Base-by-base conservation (phyloP, 1,140 invertebrate genomes). In the Caenorhabditis briggsae region DNA sequence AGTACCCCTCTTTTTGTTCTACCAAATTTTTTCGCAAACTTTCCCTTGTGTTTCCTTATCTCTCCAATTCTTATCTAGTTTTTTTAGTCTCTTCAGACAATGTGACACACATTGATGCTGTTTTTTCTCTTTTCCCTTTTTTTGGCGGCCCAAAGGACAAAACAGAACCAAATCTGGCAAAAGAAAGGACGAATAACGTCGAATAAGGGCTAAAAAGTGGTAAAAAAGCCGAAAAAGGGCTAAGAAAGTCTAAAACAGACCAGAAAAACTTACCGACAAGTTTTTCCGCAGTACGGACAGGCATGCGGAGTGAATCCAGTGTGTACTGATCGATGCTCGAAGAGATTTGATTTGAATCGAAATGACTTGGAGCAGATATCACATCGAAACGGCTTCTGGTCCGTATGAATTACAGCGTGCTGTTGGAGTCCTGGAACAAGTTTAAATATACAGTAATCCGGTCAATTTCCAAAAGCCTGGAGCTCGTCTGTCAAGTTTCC, bases 241-340 rank as follows among this genome's bases (percentile, higher is more conserved):
- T 8, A 25, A 33, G 33, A 33, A 33, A 3, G 2, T 2, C 23
- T 2, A 8, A 33, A 11, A 33, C 2, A n/a, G 25, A 1, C 33
- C 3, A 20, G 7, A n/a, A 70, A 16, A 23, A 46, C 56, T 48
- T 56, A 85, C 84, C 91, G 84, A 70, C 91, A 91, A 20, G 88
- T 89, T 74, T 90, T 90, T 55, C 70, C 85, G 58, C 89, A 90
- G 48, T 86, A 90, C 2, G 89, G 87, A 84, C 89, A 90, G 1
- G 61, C 84, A n/a, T 90, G 82, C 14, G 88, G 85, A 18, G 74
- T 82, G 23, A 74, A 82, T 64, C 95, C 95, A 82, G 95, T 95
- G 90, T 96, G 95, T 6, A 96, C 92, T 82, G 95, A 93, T 87
- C 95, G 94, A 93, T 96, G 95, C 9, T 96, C 93, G 8, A 95